phyloP scores from a whole-genome alignment of 2,888 invertebrate species.

The Limnephilus lunatus region DNA sequence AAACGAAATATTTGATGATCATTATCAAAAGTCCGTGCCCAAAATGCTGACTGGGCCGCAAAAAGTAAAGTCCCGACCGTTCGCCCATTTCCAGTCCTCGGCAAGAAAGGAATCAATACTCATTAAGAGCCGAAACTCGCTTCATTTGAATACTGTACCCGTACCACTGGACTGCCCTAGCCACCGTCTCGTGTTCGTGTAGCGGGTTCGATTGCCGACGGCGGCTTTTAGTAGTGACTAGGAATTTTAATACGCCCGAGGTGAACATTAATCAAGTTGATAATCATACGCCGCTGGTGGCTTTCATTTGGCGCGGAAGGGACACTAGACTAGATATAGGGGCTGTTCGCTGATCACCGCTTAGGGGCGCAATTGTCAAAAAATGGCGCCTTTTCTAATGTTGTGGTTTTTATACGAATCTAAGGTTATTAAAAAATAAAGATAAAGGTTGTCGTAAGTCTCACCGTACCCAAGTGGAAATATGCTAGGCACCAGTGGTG shows the following conservation, averaged over 20 bases:
- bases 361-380: slow-evolving; percentile 11
- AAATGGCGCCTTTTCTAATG: not conserved
- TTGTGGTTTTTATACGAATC: too few species aligned
- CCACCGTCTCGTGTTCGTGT: not conserved
- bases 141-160: slow-evolving; percentile 36
- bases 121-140: slow-evolving; percentile 32
- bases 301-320: slow-evolving; percentile 19
- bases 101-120: slow-evolving; percentile 45
- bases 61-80: not conserved
- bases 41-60: slow-evolving; percentile 34
- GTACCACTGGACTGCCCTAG: not conserved
- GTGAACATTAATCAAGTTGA: slow-evolving; percentile 65
- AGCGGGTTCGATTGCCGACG: slow-evolving; percentile 31
- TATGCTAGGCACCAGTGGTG: too few species aligned
- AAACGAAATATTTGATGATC: slow-evolving; percentile 18
- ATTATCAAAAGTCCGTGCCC: slow-evolving; percentile 23
- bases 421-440: too few species aligned
- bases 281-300: slow-evolving; percentile 61
- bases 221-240: slow-evolving; percentile 45
- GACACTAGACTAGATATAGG: not conserved
- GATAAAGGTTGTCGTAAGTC: not conserved
- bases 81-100: not conserved
- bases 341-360: not conserved
- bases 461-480: not conserved
- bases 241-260: slow-evolving; percentile 65